Evolutionary conservation across 2,113 vertebrate genomes (phyloP), one percentile per base, ranked within the genome.

Genomic region (Sinocyclocheilus anshuiensis): DNA sequence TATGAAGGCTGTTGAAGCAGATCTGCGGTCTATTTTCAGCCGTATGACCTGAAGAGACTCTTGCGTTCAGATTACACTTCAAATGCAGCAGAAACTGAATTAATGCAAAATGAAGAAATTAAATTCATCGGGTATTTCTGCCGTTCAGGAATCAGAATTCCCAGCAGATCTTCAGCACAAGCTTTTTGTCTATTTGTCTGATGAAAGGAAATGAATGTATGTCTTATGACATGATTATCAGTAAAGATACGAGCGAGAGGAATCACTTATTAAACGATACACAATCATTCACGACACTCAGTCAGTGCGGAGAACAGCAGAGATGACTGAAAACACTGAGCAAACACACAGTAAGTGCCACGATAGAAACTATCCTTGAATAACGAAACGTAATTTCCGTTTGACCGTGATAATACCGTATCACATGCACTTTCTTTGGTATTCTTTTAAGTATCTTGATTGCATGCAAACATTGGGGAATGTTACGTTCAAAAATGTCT

Each of bases 161-260:
- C 72, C 72, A 75, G 72, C 71, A 75, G 72, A 13, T n/a, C 39
- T 42, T 45, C 72, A 4, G 22, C 61, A 48, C 77, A 69, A 83
- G 87, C 90, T 87, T 86, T 67, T 86, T 86, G 86, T 78, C 85
- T 87, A 78, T 87, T 87, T 24, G 12, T 89, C 90, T 90, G 90
- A 90, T 92, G 89, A 87, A 92, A 94, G 92, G 87, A 89, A 83
- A 90, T 87, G 6, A 77, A 85, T 90, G 77, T 84, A 63, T 87
- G 87, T 83, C 55, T n/a, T n/a, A n/a, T n/a, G n/a, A 91, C 90
- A 84, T 26, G 26, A 26, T 93, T 92, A 72, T 72, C 18, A 91
- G 92, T 81, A 91, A 90, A 89, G 85, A 29, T 24, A 26, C 26
- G 1, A 50, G 61, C 6, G 1, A 81, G 22, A 77, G 18, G 69